Base-by-base conservation (phyloP, 2,888 invertebrate species). In the Odontocerum albicorne region DNA sequence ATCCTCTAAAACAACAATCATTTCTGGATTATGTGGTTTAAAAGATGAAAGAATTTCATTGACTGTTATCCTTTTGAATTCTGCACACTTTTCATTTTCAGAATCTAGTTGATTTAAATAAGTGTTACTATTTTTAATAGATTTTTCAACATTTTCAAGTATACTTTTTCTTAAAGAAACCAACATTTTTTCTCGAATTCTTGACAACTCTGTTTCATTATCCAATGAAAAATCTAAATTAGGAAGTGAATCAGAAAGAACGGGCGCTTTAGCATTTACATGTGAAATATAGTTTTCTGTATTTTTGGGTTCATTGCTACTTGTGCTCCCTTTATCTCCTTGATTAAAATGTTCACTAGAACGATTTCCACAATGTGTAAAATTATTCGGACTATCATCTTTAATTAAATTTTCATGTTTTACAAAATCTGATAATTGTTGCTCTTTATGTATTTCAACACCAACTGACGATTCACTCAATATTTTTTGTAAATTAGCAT, bases 1-100 rank as follows among this genome's bases (percentile, higher is more conserved):
- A 64, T 87, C 87, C 20, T 75, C 70, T 49, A 80, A 73, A 36
- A 86, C 63, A 12, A 77, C 75, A 8, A 79, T 73, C 15, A 87
- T 69, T 54, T 82, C 82, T 0, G 73, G 75, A 50, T 79, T 77
- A 1, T 82, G 82, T 40, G 81, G 78, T 65, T 83, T 82, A 0
- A 84, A 77, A 4, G 74, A 79, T 0, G 75, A 70, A 17, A 85
- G 64, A 10, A 86, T 69, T 35, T 82, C 81, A 56, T 79, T 72
- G 22, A 85, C 64, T 35, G 72, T 61, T 55, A 63, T 65, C 7
- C 72, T 72, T 16, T 74, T 68, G 1, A 82, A 75, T 65, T 87
- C 86, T 0, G 70, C 63, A 0, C 32, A 6, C 74, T 73, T 58
- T 77, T 86, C 84, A 67, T 72, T 67, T 10, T 68, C 65, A 53